These are phyloP conservation scores for Nephrotoma guestfalica DNA, from an alignment of 2,888 invertebrate species.

Conservation along the genomic window DNA sequence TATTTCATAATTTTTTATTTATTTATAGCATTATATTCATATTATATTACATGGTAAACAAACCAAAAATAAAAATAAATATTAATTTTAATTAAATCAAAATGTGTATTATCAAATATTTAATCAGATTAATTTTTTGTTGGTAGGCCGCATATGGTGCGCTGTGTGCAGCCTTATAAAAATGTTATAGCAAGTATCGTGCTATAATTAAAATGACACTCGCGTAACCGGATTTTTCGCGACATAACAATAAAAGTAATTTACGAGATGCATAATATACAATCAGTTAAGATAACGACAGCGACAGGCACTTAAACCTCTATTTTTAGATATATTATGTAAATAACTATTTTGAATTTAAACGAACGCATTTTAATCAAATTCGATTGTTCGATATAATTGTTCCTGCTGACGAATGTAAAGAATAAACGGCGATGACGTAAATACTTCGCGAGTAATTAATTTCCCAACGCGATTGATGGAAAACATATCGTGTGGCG, in stretches of 20 bases:
- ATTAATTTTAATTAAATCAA: background rate
- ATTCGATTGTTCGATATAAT: background rate
- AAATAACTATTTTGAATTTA: background rate
- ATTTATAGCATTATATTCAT: background rate
- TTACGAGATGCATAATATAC: background rate
- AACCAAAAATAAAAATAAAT: background rate
- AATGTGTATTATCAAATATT: background rate
- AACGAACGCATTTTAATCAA: background rate
- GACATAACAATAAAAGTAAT: background rate
- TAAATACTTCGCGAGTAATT: background rate
- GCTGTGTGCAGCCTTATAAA: background rate
- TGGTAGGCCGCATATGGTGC: background rate
- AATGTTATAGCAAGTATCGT: background rate
- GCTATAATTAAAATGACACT: background rate
- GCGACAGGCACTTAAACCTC: background rate
- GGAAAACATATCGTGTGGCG: background rate
- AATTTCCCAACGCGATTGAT: background rate
- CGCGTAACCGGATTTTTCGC: background rate
- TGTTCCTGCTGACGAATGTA: background rate
- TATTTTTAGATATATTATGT: background rate
- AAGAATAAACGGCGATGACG: background rate
- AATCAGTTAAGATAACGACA: background rate
- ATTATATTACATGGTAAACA: background rate
- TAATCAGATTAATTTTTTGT: background rate
- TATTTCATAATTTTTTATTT: background rate